phyloP scores from a whole-genome alignment of 2,888 invertebrate species.

The Neoitamus cyanurus region DNA sequence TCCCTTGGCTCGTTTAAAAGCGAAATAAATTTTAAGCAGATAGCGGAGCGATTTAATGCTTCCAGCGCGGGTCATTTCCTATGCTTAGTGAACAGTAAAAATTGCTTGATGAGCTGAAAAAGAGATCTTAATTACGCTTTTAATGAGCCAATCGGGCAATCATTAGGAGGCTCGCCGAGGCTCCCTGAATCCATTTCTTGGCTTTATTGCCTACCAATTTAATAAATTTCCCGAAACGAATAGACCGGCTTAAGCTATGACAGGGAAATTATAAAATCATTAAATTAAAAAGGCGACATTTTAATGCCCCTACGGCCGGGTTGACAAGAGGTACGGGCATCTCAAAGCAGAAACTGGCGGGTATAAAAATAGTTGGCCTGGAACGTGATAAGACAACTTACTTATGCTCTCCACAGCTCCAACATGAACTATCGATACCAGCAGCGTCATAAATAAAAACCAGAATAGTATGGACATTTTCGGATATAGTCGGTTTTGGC shows the following conservation, averaged over 20 bases:
- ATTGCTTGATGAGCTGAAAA: constrained; percentile 1
- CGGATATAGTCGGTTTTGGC: constrained; percentile 10
- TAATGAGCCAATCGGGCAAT: neutral
- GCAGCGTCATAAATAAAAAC: constrained; percentile 22
- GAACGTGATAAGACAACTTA: constrained; percentile 18
- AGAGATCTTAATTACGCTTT: constrained; percentile 17
- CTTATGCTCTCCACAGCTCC: constrained; percentile 33
- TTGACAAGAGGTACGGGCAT: neutral
- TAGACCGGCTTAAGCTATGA: neutral
- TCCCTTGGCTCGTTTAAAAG: neutral
- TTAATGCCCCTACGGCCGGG: neutral
- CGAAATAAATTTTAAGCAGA: neutral
- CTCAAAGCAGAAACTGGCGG: neutral
- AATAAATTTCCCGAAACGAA: neutral
- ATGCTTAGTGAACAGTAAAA: constrained; percentile 1
- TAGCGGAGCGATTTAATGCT: neutral
- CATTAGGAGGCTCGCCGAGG: neutral
- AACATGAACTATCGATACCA: neutral
- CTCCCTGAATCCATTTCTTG: neutral
- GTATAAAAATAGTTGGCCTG: neutral
- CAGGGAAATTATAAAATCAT: constrained; percentile 1
- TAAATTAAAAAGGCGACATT: neutral
- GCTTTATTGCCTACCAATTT: neutral
- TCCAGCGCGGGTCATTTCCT: neutral
- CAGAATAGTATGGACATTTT: constrained; percentile 22